Evolutionary conservation across 2,797 vertebrate species (phyloP).

Genomic region (Xenops minutus): DNA sequence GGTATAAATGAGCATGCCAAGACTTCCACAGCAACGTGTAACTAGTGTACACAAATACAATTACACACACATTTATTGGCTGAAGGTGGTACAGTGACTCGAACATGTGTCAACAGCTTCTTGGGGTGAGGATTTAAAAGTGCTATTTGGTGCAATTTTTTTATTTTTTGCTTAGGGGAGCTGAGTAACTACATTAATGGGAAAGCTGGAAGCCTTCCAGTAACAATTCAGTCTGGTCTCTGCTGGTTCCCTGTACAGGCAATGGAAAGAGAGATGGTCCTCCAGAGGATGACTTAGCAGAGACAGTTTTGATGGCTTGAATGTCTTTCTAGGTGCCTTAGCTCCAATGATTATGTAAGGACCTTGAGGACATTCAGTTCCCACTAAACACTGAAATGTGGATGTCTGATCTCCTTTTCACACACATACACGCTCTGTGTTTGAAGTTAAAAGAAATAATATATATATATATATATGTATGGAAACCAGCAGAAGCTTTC

Average conservation of each 20-base stretch:
- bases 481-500: neutral
- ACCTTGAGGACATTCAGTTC: neutral
- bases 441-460: neutral
- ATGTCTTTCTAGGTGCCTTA: neutral
- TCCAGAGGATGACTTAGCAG: neutral
- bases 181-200: neutral
- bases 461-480: neutral
- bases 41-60: constrained; percentile 39
- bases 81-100: constrained; percentile 23
- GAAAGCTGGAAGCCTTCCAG: neutral
- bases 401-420: neutral
- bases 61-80: neutral
- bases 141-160: neutral
- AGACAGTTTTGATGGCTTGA: neutral
- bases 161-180: constrained; percentile 1
- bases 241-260: neutral
- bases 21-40: constrained; percentile 38
- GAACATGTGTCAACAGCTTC: constrained; percentile 44
- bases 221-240: neutral
- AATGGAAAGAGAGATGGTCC: neutral
- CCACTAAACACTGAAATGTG: neutral
- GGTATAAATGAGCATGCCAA: neutral
- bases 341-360: neutral
- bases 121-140: constrained; percentile 35
- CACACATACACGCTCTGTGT: neutral